These are phyloP conservation scores for Gasterosteus nipponicus DNA, from an alignment of 2,113 vertebrate genomes.

Conservation along the genomic window DNA sequence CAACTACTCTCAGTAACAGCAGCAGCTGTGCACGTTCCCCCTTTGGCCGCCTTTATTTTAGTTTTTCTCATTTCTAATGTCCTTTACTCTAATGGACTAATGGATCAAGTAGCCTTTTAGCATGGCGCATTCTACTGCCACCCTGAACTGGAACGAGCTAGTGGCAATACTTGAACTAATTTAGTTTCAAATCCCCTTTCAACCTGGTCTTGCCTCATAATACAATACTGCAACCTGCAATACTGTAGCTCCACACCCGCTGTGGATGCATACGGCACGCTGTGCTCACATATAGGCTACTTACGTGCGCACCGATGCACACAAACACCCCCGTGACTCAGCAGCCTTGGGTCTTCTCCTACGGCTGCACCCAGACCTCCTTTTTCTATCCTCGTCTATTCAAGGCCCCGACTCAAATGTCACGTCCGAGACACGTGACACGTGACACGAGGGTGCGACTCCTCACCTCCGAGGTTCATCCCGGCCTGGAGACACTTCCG, in stretches of 20 bases:
- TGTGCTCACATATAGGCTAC: conserved; percentile 27
- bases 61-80: not conserved
- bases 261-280: conserved; percentile 38
- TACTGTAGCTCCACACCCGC: conserved; percentile 34
- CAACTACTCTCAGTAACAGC: not conserved
- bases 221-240: conserved; percentile 34
- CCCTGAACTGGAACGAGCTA: conserved; percentile 36
- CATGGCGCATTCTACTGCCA: not conserved
- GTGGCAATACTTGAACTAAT: conserved; percentile 8
- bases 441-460: conserved; percentile 35
- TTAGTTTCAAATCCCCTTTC: not conserved
- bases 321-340: conserved; percentile 56
- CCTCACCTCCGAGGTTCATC: conserved; percentile 98
- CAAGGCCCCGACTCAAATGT: conserved; percentile 54
- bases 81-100: conserved; percentile 16
- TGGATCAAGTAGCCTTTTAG: conserved; percentile 28
- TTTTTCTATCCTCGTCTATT: conserved; percentile 32
- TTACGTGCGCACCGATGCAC: conserved; percentile 25
- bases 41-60: not conserved
- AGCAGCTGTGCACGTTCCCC: not conserved
- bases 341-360: conserved; percentile 43
- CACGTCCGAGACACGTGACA: conserved; percentile 47
- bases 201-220: conserved; percentile 16
- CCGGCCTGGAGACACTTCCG: conserved; percentile 99
- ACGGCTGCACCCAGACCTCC: conserved; percentile 49